Percentiles rank a stretch among this genome's conserved stretches.
Conservation (phyloP, 2,113 vertebrate genomes). For the Vulpes lagopus region DNA sequence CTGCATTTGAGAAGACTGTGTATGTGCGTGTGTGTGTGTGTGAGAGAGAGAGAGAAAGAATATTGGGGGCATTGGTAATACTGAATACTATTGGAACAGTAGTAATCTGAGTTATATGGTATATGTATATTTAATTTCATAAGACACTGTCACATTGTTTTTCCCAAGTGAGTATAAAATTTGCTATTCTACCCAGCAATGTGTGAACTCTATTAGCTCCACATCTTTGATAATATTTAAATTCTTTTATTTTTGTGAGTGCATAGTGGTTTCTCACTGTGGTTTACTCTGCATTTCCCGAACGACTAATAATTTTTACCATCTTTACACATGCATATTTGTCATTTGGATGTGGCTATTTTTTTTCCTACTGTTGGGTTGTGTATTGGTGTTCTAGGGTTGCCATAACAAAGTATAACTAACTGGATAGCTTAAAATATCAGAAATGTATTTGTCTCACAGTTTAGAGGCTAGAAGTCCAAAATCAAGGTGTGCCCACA, state of each 20-base stretch:
- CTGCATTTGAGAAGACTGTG: background rate
- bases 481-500: background rate
- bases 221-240: slow-evolving; percentile 7
- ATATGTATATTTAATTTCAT: background rate
- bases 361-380: background rate
- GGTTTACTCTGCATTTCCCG: background rate
- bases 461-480: background rate
- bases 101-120: background rate
- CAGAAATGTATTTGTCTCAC: background rate
- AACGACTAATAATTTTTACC: background rate
- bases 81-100: background rate
- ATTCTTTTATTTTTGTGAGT: slow-evolving; percentile 32
- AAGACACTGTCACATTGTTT: background rate
- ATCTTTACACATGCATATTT: background rate
- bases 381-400: background rate
- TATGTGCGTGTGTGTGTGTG: background rate
- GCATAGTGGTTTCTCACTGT: background rate
- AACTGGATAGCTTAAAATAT: background rate
- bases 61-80: background rate
- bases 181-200: background rate
- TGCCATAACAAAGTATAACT: background rate
- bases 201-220: background rate
- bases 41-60: background rate
- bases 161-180: background rate
- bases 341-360: background rate